Base-by-base conservation (phyloP, 1,140 invertebrate genomes). In the Hycleus cichorii region DNA sequence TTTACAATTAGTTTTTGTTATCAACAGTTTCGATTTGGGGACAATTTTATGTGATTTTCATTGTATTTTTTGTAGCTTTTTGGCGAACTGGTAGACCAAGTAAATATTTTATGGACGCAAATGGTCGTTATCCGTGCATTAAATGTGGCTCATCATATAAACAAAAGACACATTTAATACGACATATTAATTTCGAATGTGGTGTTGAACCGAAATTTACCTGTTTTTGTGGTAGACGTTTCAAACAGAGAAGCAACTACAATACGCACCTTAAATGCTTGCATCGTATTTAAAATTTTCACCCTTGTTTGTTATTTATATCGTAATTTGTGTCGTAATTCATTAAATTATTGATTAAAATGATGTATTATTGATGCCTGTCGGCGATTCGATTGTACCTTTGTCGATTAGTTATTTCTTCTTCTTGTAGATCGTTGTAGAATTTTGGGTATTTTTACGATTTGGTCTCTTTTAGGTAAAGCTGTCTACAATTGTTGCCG, bases 171-270 rank as follows among this genome's bases (percentile, higher is more conserved):
- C 66, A 72, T 63, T 54, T 74, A 32, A 71, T 72, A 24, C 74
- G 74, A 27, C 81, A 84, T 69, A 64, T 79, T 18, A 79, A 79
- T 47, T 81, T 75, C 62, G 80, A 83, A 59, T 81, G 81, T 59
- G 78, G 78, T n/a, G 74, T 78, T 38, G 70, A 72, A 47, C 76
- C 78, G 7, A 69, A 78, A 59, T 82, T 81, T 60, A 68, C 71
- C 25, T 82, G 81, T 58, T 69, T 78, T 51, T 82, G 80, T 58
- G 66, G 67, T 3, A 73, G 74, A 50, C 60, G 66, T 7, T 75
- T 76, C 52, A 70, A 76, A 3, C 77, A 79, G 38, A 78, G 76
- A 60, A 73, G 72, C 44, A 79, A 79, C 59, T 72, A 77, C 27
- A 67, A 67, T 39, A 63, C 64, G 7, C 70, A 72, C 59, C 44